A percentile compares a stretch with the other conserved stretches of the same genome.
Conservation (phyloP, 2,888 invertebrate species). For the Alentia gelatinosa region DNA sequence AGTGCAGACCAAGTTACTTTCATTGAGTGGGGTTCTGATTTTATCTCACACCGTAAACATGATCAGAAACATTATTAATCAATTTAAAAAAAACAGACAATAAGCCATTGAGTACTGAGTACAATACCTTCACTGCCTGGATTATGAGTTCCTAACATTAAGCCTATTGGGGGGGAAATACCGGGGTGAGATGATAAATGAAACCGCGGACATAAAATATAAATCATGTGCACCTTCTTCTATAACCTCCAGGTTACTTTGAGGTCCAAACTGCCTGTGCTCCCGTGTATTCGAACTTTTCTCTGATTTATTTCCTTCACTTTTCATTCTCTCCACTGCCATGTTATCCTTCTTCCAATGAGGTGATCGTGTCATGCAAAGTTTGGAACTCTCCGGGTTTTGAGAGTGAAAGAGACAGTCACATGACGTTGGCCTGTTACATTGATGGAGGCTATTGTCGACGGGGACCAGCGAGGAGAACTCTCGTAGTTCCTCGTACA, state of each 20-base stretch:
- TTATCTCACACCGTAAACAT: too few relatives aligned
- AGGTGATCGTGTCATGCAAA: neutral
- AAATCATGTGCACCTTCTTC: neutral
- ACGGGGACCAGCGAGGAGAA: neutral
- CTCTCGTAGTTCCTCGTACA: neutral
- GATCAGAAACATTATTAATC: too few relatives aligned
- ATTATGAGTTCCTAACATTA: too few relatives aligned
- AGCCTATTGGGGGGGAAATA: too few relatives aligned
- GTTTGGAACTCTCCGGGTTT: neutral
- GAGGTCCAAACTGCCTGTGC: neutral
- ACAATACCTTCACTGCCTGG: too few relatives aligned
- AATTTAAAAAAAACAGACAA: too few relatives aligned
- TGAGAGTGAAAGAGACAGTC: slow-evolving; percentile 17
- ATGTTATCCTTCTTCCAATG: neutral
- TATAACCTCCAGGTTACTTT: neutral
- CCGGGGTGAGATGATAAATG: too few relatives aligned
- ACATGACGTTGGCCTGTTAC: neutral
- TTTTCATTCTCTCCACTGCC: neutral
- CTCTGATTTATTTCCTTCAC: neutral
- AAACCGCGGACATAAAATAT: neutral
- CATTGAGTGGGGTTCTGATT: too few relatives aligned
- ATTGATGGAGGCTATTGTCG: neutral
- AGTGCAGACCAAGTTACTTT: too few relatives aligned
- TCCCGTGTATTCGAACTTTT: neutral
- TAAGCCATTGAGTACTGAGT: too few relatives aligned